A percentile compares a stretch with the other conserved stretches of the same genome.
Evolutionary conservation across 2,888 invertebrate genomes (phyloP).

Genomic region (Tromatobia lineatoria): DNA sequence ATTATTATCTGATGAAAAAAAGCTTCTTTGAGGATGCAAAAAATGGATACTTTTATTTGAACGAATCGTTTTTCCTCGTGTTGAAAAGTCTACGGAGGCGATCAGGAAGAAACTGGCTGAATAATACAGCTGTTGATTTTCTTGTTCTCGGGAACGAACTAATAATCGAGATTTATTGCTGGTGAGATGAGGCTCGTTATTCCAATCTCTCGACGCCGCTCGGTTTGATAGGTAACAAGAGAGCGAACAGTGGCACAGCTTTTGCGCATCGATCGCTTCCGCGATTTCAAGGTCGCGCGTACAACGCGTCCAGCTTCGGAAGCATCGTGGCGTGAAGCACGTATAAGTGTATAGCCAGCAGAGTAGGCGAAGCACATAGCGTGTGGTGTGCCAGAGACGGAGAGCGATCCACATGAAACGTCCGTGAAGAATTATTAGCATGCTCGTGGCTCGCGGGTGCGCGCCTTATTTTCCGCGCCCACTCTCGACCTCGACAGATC

Average conservation of each 20-base stretch:
- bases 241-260: constrained; percentile 32
- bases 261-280: constrained; percentile 62
- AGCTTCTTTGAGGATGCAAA: too few species aligned
- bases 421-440: constrained; percentile 68
- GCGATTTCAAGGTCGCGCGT: constrained; percentile 61
- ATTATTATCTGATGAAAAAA: too few species aligned
- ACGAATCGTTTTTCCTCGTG: too few species aligned
- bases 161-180: constrained; percentile 12
- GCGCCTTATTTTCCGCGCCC: constrained; percentile 64
- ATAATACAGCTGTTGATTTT: neutral
- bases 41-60: too few species aligned
- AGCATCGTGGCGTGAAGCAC: neutral
- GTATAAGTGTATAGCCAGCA: neutral
- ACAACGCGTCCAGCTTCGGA: constrained; percentile 8
- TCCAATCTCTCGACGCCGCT: neutral
- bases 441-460: constrained; percentile 51
- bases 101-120: neutral
- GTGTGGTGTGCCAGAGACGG: neutral
- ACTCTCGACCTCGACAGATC: constrained; percentile 66
- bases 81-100: neutral
- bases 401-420: constrained; percentile 61
- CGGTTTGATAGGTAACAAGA: constrained; percentile 11
- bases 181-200: neutral
- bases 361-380: neutral
- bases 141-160: constrained; percentile 22